Conservation (phyloP, 2,888 invertebrate genomes). For the Tethea ocularis region DNA sequence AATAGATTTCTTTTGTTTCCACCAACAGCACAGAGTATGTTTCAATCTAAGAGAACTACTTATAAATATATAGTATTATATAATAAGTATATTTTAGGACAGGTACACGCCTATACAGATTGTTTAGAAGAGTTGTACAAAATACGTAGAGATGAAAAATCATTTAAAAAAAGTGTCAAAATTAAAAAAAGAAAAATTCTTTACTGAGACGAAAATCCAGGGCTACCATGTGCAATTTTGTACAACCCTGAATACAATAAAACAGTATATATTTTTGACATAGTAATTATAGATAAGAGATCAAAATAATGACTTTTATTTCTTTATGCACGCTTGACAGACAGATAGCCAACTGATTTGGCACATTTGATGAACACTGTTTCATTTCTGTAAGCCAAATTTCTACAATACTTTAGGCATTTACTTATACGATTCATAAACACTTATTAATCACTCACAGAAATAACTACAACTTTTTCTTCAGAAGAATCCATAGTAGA, state of each 20-base stretch:
- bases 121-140: neutral
- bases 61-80: slow-evolving; percentile 16
- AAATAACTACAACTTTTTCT: neutral
- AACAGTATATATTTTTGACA: neutral
- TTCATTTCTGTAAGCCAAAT: slow-evolving; percentile 28
- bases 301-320: slow-evolving; percentile 27
- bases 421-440: slow-evolving; percentile 20
- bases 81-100: slow-evolving; percentile 23
- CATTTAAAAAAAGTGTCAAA: neutral
- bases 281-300: neutral
- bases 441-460: slow-evolving; percentile 12
- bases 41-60: slow-evolving; percentile 9
- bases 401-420: neutral
- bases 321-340: neutral
- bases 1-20: slow-evolving; percentile 76
- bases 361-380: slow-evolving; percentile 72
- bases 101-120: slow-evolving; percentile 29
- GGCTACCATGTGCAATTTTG: neutral
- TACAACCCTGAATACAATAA: neutral
- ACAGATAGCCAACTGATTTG: slow-evolving; percentile 60
- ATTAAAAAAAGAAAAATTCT: no score
- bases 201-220: no score
- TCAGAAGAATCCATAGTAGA: neutral
- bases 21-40: slow-evolving; percentile 65
- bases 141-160: neutral